A percentile compares a stretch with the other conserved stretches of the same genome.
Evolutionary conservation across 2,888 invertebrate species (phyloP).

Genomic region (Volucella bombylans): DNA sequence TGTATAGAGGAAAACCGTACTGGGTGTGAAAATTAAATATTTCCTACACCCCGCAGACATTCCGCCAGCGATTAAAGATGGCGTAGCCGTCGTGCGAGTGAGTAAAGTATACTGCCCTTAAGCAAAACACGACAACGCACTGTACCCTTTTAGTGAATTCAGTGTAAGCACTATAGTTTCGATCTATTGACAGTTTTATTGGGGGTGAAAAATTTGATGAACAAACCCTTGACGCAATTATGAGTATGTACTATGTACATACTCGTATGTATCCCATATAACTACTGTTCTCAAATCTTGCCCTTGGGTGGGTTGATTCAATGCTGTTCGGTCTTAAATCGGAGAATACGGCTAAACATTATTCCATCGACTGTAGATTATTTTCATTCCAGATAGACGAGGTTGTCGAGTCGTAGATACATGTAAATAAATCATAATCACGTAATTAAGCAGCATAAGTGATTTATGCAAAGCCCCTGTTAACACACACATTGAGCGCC

Average conservation of each 20-base stretch:
- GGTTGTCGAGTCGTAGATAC: background rate
- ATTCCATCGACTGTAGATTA: background rate
- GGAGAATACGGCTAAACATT: background rate
- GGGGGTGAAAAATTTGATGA: conserved; percentile 16
- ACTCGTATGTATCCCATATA: background rate
- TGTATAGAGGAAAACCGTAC: background rate
- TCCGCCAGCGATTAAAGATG: background rate
- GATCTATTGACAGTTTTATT: conserved; percentile 17
- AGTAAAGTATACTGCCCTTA: no score
- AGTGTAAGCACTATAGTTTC: no score
- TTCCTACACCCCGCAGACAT: conserved; percentile 25
- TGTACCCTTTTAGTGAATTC: no score
- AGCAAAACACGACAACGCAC: no score
- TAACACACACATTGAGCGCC: conserved; percentile 34
- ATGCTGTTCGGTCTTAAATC: background rate
- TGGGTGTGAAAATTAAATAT: conserved; percentile 22
- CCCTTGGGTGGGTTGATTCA: conserved; percentile 19
- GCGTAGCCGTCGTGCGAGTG: no score
- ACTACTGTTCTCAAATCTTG: conserved; percentile 1
- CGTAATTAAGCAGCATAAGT: conserved; percentile 42
- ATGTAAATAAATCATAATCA: conserved; percentile 41
- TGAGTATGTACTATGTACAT: no score
- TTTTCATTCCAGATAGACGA: no score
- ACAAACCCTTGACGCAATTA: background rate
- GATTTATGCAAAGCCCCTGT: conserved; percentile 45